These are phyloP conservation scores for Lamprologus speciosus DNA, from an alignment of 2,113 vertebrate genomes.

Conservation along the genomic window DNA sequence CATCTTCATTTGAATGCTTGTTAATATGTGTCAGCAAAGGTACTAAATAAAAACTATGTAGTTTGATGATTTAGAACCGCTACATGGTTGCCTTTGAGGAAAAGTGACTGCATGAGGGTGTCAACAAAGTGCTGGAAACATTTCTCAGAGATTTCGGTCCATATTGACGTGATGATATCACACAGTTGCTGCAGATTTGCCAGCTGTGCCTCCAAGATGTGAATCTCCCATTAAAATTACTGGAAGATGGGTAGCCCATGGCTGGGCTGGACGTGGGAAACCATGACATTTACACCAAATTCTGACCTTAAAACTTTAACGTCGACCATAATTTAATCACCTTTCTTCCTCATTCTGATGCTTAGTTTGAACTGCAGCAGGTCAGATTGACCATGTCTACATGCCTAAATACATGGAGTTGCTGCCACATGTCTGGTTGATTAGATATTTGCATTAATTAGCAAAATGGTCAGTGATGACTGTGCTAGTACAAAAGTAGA, in stretches of 20 bases:
- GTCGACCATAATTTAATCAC: not conserved
- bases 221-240: not conserved
- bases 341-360: not conserved
- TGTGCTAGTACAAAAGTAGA: not conserved
- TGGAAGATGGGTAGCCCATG: not conserved
- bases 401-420: not conserved
- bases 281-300: not conserved
- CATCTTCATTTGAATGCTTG: not conserved
- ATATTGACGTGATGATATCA: not conserved
- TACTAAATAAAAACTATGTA: not conserved
- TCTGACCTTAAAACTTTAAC: not conserved
- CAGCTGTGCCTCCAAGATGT: not conserved
- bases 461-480: not conserved
- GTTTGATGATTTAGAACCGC: not conserved
- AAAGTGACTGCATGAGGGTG: not conserved
- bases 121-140: not conserved
- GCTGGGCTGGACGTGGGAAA: not conserved
- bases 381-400: not conserved
- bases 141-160: not conserved
- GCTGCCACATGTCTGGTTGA: not conserved
- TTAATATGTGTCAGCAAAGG: not conserved
- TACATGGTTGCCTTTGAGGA: not conserved
- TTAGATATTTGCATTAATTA: not conserved
- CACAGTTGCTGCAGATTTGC: not conserved
- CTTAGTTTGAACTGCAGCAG: not conserved